These are phyloP conservation scores for Endotricha flammealis DNA, from an alignment of 2,888 invertebrate genomes.

Conservation along the genomic window DNA sequence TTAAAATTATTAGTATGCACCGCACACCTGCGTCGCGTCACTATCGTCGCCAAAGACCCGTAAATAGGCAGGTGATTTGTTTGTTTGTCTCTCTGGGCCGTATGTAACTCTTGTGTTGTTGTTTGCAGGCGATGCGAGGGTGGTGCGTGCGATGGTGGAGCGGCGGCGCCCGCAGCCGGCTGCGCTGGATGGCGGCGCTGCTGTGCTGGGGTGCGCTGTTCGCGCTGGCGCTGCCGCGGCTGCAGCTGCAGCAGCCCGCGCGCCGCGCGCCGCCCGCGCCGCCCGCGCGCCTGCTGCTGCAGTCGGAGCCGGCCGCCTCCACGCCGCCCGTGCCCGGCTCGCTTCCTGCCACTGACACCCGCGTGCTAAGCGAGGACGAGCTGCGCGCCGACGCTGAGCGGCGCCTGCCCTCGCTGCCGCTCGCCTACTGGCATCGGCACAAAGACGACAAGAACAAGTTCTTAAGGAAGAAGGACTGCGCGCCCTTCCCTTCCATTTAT, in stretches of 20 bases:
- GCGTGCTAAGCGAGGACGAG: constrained; percentile 82
- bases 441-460: constrained; percentile 86
- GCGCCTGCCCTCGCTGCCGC: constrained; percentile 89
- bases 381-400: constrained; percentile 87
- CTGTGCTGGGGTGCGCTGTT: constrained; percentile 60
- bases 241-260: constrained; percentile 36
- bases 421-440: constrained; percentile 90
- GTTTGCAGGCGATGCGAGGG: constrained; percentile 61
- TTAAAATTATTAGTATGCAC: no score
- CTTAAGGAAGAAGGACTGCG: constrained; percentile 84
- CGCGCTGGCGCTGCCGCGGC: constrained; percentile 50
- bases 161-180: constrained; percentile 46
- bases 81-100: background rate
- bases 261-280: constrained; percentile 25
- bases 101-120: constrained; percentile 1
- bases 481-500: constrained; percentile 91
- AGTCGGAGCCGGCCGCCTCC: constrained; percentile 38
- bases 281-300: constrained; percentile 39
- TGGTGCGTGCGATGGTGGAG: constrained; percentile 46
- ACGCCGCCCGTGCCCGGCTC: constrained; percentile 27
- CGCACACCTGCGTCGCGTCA: no score
- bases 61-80: background rate
- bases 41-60: no score
- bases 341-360: constrained; percentile 45
- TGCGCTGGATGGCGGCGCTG: constrained; percentile 61